Percentiles rank a stretch among this genome's conserved stretches.
These are phyloP conservation scores for Helogale parvula DNA, from an alignment of 2,113 vertebrate genomes.

Conservation along the genomic window DNA sequence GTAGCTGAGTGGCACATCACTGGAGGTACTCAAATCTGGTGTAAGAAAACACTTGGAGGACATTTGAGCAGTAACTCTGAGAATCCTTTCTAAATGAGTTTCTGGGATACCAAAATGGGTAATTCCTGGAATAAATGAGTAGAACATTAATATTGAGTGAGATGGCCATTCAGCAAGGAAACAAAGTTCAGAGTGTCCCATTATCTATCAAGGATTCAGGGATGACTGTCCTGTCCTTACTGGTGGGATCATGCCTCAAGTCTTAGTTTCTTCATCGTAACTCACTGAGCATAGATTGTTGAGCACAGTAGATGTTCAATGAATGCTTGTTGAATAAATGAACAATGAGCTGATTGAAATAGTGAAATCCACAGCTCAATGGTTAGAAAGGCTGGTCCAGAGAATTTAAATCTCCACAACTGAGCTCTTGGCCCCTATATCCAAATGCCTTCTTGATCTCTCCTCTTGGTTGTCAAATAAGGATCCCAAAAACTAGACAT, in stretches of 20 bases:
- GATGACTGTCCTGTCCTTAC: not conserved
- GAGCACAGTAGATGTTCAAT: not conserved
- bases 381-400: not conserved
- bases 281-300: not conserved
- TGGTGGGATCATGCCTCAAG: not conserved
- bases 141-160: not conserved
- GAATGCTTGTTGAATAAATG: not conserved
- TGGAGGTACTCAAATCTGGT: not conserved
- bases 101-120: not conserved
- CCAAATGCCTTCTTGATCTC: not conserved
- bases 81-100: not conserved
- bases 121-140: not conserved
- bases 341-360: rapidly evolving
- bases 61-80: not conserved
- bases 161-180: not conserved
- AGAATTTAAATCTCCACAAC: not conserved
- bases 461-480: not conserved
- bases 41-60: not conserved
- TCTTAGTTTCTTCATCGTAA: too few relatives aligned
- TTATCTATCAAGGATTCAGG: not conserved
- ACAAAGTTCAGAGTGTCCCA: not conserved
- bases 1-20: rapidly evolving
- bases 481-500: not conserved
- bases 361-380: not conserved
- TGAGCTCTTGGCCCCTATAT: not conserved